phyloP scores from a whole-genome alignment of 2,888 invertebrate species.

The Epinotia nisella region DNA sequence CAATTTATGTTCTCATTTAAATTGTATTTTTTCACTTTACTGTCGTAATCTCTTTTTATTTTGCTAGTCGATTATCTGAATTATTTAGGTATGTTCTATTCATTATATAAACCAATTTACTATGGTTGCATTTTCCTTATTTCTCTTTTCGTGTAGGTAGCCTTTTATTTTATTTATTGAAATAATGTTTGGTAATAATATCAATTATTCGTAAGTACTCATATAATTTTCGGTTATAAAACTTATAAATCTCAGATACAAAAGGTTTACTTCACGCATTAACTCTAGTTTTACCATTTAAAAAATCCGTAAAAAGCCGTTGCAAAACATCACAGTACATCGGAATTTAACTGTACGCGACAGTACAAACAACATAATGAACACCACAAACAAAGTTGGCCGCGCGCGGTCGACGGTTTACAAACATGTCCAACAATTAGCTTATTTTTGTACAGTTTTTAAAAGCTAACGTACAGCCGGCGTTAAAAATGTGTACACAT shows the following conservation, averaged over 20 bases:
- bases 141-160: background rate
- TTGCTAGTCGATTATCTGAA: background rate
- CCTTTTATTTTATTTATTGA: background rate
- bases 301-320: background rate
- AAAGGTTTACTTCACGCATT: too few relatives aligned
- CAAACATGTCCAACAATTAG: background rate
- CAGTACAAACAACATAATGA: background rate
- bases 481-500: background rate
- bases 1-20: slow-evolving; percentile 1
- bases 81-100: background rate
- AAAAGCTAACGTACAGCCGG: background rate
- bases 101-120: background rate
- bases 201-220: too few relatives aligned
- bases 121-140: background rate
- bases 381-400: slow-evolving; percentile 15
- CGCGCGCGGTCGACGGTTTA: background rate
- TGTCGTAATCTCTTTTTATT: background rate
- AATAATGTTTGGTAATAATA: too few relatives aligned
- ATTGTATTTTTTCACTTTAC: background rate
- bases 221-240: too few relatives aligned
- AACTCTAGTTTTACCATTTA: too few relatives aligned
- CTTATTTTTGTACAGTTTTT: background rate
- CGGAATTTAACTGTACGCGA: background rate
- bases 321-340: background rate
- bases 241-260: too few relatives aligned